Evolutionary conservation across 2,797 vertebrate genomes (phyloP).

Genomic region (Pyrocephalus nanus): DNA sequence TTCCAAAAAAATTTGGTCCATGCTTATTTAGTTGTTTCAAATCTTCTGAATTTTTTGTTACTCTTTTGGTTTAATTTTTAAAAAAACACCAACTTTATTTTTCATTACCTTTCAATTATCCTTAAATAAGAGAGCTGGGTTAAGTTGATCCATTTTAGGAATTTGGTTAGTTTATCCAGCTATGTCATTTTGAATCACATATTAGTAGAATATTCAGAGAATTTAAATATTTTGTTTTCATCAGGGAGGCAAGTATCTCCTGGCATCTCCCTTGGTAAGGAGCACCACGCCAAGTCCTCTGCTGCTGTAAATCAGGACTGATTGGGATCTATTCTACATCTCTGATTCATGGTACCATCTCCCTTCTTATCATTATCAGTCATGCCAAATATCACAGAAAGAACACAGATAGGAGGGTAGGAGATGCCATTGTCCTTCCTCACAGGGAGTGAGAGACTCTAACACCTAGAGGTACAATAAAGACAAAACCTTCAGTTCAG

Average conservation of each 20-base stretch:
- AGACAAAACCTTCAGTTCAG: not conserved
- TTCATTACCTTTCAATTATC: conserved; percentile 18
- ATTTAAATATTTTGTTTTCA: conserved; percentile 47
- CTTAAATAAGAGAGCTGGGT: conserved; percentile 5
- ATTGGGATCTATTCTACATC: not conserved
- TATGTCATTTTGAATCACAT: conserved; percentile 51
- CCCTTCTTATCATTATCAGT: not conserved
- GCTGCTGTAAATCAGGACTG: not conserved
- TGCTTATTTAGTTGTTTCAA: not conserved
- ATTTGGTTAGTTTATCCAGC: conserved; percentile 56
- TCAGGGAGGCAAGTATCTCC: not conserved
- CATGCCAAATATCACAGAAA: not conserved
- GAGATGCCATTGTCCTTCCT: not conserved
- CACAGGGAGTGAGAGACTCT: not conserved
- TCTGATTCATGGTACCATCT: not conserved
- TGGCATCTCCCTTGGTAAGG: not conserved
- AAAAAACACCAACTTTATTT: not conserved
- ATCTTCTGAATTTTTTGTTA: not conserved
- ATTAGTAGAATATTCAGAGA: conserved; percentile 51
- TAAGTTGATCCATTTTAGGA: conserved; percentile 44
- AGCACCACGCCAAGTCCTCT: not conserved
- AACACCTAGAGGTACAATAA: not conserved
- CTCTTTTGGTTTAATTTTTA: not conserved
- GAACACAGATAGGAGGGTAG: not conserved
- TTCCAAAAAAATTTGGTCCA: not conserved